These are phyloP conservation scores for Phyllotis vaccarum DNA, from an alignment of 2,797 vertebrate species.

Conservation along the genomic window DNA sequence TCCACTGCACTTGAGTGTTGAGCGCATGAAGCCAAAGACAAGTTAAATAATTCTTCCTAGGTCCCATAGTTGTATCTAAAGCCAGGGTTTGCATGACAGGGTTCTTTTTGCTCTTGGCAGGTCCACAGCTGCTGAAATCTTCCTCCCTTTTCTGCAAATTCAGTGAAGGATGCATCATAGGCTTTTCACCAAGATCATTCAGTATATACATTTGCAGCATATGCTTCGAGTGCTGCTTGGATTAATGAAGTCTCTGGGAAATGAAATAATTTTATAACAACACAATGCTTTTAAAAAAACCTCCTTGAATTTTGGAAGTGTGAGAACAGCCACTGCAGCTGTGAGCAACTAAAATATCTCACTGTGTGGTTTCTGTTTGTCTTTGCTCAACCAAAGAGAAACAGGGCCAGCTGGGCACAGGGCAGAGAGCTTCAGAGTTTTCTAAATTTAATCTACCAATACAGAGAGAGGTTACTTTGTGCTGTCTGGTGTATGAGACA, in stretches of 20 bases:
- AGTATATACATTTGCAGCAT: neutral
- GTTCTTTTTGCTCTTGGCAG: neutral
- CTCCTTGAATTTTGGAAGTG: conserved; percentile 40
- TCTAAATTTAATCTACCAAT: neutral
- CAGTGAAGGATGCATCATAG: neutral
- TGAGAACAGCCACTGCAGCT: conserved; percentile 55
- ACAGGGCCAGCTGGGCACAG: conserved; percentile 39
- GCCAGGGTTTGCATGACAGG: neutral
- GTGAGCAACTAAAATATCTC: conserved; percentile 66
- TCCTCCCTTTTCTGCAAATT: neutral
- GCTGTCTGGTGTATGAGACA: neutral
- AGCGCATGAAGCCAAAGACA: conserved; percentile 41
- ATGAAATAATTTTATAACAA: conserved; percentile 53
- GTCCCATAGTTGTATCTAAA: neutral
- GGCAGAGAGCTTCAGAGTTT: conserved; percentile 29
- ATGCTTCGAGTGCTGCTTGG: neutral
- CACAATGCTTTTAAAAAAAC: neutral
- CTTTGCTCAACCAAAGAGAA: conserved; percentile 60
- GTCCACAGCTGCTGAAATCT: neutral
- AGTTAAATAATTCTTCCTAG: neutral
- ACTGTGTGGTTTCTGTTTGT: neutral
- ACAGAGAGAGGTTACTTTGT: neutral
- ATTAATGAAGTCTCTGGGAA: conserved; percentile 29
- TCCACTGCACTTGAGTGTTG: neutral
- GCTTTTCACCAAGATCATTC: neutral